Evolutionary conservation across 2,797 vertebrate genomes (phyloP).

Genomic region (Distichodus sexfasciatus): DNA sequence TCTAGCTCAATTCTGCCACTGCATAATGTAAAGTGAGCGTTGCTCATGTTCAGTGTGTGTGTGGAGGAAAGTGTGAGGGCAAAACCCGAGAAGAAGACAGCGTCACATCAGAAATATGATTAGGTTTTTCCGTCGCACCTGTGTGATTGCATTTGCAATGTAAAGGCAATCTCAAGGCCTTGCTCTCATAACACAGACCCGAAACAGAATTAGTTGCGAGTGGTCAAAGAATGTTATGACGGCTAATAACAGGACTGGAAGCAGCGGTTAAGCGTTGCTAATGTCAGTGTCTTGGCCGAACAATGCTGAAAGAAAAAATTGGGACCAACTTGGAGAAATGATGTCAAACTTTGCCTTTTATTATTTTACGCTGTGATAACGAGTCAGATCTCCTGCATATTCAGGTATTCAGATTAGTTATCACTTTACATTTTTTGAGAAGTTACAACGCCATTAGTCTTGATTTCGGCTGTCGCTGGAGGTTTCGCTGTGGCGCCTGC

Average conservation of each 20-base stretch:
- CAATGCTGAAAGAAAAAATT: constrained; percentile 35
- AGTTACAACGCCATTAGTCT: constrained; percentile 40
- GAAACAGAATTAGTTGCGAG: constrained; percentile 61
- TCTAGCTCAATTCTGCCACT: constrained; percentile 40
- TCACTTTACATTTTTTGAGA: constrained; percentile 16
- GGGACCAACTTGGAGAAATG: not conserved
- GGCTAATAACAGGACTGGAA: constrained; percentile 67
- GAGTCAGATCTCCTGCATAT: constrained; percentile 9
- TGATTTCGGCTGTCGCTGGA: constrained; percentile 25
- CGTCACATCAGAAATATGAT: constrained; percentile 38
- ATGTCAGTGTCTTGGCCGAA: not conserved
- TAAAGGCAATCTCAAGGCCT: constrained; percentile 67
- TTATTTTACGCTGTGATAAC: not conserved
- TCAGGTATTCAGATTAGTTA: constrained; percentile 25
- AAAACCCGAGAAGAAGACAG: constrained; percentile 39
- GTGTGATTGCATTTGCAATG: constrained; percentile 75
- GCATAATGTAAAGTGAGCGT: constrained; percentile 25
- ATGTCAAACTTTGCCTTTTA: not conserved
- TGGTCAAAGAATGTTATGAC: constrained; percentile 68
- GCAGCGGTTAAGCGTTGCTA: constrained; percentile 54
- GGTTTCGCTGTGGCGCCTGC: not conserved
- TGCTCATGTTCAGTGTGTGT: too few relatives aligned
- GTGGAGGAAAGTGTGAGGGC: not conserved
- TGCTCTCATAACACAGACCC: constrained; percentile 66
- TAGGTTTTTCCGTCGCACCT: constrained; percentile 58